Conservation (phyloP, 1,140 invertebrate species). For the Musca vetustissima region DNA sequence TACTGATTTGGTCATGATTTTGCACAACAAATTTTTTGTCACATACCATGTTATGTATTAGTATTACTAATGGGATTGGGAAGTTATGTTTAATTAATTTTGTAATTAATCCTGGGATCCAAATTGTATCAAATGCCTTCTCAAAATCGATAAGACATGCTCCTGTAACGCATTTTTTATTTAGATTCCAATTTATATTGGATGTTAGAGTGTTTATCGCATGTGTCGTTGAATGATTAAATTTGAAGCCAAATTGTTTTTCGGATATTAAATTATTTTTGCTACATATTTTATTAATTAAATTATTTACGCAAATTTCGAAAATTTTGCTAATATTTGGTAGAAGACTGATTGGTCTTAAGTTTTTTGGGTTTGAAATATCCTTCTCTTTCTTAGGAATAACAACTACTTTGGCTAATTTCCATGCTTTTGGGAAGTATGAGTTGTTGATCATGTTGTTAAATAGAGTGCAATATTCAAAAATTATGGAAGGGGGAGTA, state of each 20-base stretch:
- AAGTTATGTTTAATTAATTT: constrained; percentile 12
- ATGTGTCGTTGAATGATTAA: neutral
- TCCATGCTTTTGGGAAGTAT: neutral
- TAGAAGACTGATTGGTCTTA: constrained; percentile 1
- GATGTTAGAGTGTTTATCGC: constrained; percentile 1
- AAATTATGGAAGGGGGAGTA: neutral
- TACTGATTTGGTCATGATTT: neutral
- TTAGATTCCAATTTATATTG: constrained; percentile 4
- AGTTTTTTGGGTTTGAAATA: neutral
- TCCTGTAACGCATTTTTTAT: constrained; percentile 5
- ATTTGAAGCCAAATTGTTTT: constrained; percentile 7
- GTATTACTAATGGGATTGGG: neutral
- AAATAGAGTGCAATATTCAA: constrained; percentile 9
- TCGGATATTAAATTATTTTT: neutral
- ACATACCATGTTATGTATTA: constrained; percentile 15
- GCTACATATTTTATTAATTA: neutral
- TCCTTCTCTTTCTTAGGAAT: constrained; percentile 12
- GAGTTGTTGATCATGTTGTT: constrained; percentile 14
- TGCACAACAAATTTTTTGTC: neutral
- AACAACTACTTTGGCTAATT: neutral
- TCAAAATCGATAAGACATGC: constrained; percentile 3
- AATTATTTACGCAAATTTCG: constrained; percentile 6
- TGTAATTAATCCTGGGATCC: neutral
- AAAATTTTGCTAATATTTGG: constrained; percentile 19
- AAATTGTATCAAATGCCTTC: constrained; percentile 12